A percentile compares a stretch with the other conserved stretches of the same genome.
Conservation (phyloP, 2,888 invertebrate species). For the Tupiocoris notatus region DNA sequence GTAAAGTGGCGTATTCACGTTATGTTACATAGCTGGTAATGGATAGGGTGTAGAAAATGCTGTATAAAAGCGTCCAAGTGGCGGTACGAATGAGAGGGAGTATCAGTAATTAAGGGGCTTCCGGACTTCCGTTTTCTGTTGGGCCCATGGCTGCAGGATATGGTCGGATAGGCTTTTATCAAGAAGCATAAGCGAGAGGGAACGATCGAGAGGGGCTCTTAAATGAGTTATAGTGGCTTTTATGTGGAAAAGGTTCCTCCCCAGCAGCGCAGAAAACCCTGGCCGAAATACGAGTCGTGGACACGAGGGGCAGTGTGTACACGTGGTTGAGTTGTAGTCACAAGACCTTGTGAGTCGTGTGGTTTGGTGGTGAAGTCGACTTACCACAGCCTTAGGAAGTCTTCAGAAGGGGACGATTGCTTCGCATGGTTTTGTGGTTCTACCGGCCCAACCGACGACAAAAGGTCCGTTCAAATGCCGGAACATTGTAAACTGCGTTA, state of each 20-base stretch:
- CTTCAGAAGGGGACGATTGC: background rate
- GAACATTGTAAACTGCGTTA: too few relatives aligned
- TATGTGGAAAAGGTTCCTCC: constrained; percentile 30
- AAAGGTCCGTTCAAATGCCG: too few relatives aligned
- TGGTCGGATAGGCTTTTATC: background rate
- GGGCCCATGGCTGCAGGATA: background rate
- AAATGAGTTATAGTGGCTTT: constrained; percentile 41
- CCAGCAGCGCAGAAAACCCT: background rate
- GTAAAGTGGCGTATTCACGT: too few relatives aligned
- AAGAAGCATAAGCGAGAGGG: background rate
- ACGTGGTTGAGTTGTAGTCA: background rate
- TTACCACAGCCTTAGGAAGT: too few relatives aligned
- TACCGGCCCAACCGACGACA: too few relatives aligned
- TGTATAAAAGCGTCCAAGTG: constrained; percentile 34
- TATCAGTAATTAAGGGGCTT: constrained; percentile 40
- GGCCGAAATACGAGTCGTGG: background rate
- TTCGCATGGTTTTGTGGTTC: too few relatives aligned
- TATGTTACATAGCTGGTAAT: too few relatives aligned
- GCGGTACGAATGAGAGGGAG: background rate
- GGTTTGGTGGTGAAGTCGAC: background rate
- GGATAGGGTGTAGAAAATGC: background rate
- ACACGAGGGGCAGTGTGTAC: background rate
- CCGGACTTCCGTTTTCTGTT: background rate
- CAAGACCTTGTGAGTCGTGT: too few relatives aligned
- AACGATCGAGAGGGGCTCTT: constrained; percentile 14